Evolutionary conservation across 1,140 invertebrate species (phyloP), one percentile per base, ranked within the genome.

Genomic region (Aphidius gifuensis): DNA sequence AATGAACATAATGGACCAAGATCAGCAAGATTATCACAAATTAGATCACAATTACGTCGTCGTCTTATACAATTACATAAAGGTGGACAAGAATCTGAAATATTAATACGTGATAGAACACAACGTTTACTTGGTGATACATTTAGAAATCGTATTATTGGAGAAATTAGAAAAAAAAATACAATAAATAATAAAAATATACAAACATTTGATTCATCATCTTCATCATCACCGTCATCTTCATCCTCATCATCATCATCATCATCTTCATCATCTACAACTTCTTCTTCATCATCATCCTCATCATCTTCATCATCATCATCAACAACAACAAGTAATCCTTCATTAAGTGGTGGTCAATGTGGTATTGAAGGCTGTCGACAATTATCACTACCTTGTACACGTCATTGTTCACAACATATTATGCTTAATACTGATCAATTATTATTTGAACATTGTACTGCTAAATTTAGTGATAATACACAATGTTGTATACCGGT

Each of bases 361-460:
- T 79, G 77, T 59, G 71, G 75, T 16, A 71, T 68, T 0, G 74
- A 81, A 16, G 76, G 79, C 23, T 92, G 91, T 75, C 78, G 74
- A 7, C 83, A 85, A 58, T 73, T 79, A 3, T 89, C 89, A n/a
- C 74, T 96, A 68, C 92, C 93, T 0, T 93, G 90, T 71, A 87
- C 89, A 0, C 87, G 90, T 32, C 90, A 94, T 72, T 96, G 94
- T 75, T 80, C 88, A 16, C 82, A 87, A 60, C 94, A 97, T 80
- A 92, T 96, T 62, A 92, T 93, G 81, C 84, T 89, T 66, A 94
- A 94, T 74, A 85, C 87, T 40, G 92, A 94, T 68, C 94, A 97
- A 78, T 85, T 92, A 66, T 81, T 96, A 50, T 96, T 94, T 80
- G 88, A 90, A 64, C 89, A 92, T 69, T 97, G 94, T 80, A 93